A percentile compares a stretch with the other conserved stretches of the same genome.
phyloP scores from a whole-genome alignment of 2,888 invertebrate species.

The Periphyllus acericola region DNA sequence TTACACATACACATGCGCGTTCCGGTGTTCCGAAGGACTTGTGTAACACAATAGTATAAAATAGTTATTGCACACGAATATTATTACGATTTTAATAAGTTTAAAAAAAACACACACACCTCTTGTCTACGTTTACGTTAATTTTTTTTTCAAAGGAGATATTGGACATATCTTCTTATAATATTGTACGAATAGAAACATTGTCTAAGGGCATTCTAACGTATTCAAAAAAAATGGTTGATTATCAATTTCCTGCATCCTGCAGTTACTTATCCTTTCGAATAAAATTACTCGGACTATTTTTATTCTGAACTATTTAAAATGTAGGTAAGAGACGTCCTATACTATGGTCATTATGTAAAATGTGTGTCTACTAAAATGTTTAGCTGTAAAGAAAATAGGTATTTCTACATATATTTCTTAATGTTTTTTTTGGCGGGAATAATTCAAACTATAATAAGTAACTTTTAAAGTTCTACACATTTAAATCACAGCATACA shows the following conservation, averaged over 20 bases:
- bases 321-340: not conserved
- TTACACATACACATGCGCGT: not conserved
- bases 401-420: not conserved
- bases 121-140: not conserved
- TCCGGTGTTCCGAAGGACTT: not conserved
- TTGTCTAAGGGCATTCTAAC: not conserved
- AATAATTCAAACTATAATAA: not conserved
- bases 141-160: not conserved
- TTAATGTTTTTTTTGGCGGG: conserved; percentile 27
- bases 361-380: not conserved
- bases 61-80: not conserved
- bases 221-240: not conserved
- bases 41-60: not conserved
- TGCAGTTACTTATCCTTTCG: not conserved
- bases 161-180: not conserved
- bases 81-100: not conserved
- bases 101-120: not conserved
- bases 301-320: not conserved
- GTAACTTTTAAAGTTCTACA: not conserved
- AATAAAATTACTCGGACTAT: not conserved
- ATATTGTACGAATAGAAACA: not conserved
- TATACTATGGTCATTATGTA: not conserved
- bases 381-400: not conserved
- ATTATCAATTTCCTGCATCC: conserved; percentile 3
- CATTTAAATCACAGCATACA: not conserved